A percentile compares a stretch with the other conserved stretches of the same genome.
Conservation (phyloP, 2,797 vertebrate genomes). For the Meda fulgida region DNA sequence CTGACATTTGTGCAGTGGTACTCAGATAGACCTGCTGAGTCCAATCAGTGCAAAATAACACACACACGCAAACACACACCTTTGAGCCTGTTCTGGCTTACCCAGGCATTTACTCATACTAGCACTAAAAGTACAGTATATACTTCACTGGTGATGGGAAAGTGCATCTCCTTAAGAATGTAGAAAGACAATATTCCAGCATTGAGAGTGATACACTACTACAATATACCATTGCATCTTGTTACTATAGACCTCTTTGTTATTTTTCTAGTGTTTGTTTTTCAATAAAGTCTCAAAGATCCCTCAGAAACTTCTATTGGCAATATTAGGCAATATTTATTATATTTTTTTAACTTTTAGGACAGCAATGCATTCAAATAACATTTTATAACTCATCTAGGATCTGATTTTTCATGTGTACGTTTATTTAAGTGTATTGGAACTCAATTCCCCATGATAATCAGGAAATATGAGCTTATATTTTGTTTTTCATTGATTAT, state of each 20-base stretch:
- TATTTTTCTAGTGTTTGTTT: background rate
- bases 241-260: background rate
- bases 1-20: conserved; percentile 28
- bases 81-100: conserved; percentile 10
- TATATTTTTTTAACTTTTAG: too few relatives aligned
- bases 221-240: background rate
- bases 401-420: too few relatives aligned
- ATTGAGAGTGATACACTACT: background rate
- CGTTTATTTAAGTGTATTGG: too few relatives aligned
- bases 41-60: conserved; percentile 12
- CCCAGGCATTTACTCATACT: background rate
- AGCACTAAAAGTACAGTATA: background rate
- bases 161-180: background rate
- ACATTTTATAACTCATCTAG: too few relatives aligned
- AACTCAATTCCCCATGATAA: too few relatives aligned
- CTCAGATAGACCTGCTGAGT: conserved; percentile 27
- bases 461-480: too few relatives aligned
- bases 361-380: too few relatives aligned
- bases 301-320: background rate
- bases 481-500: too few relatives aligned
- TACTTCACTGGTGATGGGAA: background rate
- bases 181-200: background rate
- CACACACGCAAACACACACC: background rate
- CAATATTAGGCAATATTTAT: too few relatives aligned
- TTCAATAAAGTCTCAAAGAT: too few relatives aligned